Evolutionary conservation across 2,888 invertebrate genomes (phyloP), one percentile per base, ranked within the genome.

Genomic region (Omphaloscelis lunosa): DNA sequence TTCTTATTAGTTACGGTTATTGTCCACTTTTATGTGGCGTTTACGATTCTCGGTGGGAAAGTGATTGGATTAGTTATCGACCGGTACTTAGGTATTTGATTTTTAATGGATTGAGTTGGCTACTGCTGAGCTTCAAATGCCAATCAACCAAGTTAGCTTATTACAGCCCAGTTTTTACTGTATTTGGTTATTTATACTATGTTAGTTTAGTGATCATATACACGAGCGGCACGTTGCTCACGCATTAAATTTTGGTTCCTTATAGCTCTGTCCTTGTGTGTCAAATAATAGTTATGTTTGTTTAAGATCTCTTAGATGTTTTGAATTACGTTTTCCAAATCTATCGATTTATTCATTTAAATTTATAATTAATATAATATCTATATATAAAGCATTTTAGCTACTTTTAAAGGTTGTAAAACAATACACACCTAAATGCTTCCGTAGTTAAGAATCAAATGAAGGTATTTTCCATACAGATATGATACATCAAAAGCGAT

Each of bases 1-100:
- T 85, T 83, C 66, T 70, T 83, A 80, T 84, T 77, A 80, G 71
- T 82, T 80, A 62, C 75, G 77, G 88, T 86, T 78, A 85, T 83
- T 73, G 62, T n/a, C 62, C 34, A 29, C 34, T 84, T 89, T 89
- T 84, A 88, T 85, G 77, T 71, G 41, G 58, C 70, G 79, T 90
- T 88, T 89, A 89, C 82, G 83, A 79, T 75, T 63, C 71, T 72
- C 76, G 23, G 65, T 34, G 66, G 41, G 67, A 56, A 66, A 83
- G 80, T 84, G 73, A 85, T 88, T 82, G 71, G 77, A 72, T 85
- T 79, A 65, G 74, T 76, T 74, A 75, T 83, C 74, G 80, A 77
- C 77, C 65, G 61, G 62, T n/a, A 39, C 41, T 39, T 75, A 23
- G 7, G 34, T 67, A 41, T 75, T 58, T 56, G 51, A 39, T 61